A percentile compares a stretch with the other conserved stretches of the same genome.
These are phyloP conservation scores for Platichthys flesus DNA, from an alignment of 2,113 vertebrate genomes.

Conservation along the genomic window DNA sequence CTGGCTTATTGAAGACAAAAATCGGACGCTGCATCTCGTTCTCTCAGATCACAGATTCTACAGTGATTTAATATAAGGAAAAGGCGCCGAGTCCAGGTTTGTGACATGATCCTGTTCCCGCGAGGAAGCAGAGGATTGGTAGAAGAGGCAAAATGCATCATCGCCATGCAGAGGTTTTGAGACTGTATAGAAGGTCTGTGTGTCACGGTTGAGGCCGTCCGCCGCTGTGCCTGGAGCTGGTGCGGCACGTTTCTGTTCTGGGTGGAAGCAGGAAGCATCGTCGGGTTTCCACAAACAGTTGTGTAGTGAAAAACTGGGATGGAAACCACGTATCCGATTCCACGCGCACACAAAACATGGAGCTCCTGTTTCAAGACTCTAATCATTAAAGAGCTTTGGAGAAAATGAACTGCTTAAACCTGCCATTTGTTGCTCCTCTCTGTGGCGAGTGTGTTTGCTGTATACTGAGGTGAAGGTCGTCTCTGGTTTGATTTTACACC, in stretches of 20 bases:
- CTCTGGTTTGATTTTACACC: constrained; percentile 3
- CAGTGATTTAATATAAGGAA: not conserved
- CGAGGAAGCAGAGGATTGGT: constrained; percentile 42
- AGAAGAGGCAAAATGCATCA: constrained; percentile 34
- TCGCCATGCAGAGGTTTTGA: constrained; percentile 40
- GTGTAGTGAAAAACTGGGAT: constrained; percentile 32
- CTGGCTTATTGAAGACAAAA: not conserved
- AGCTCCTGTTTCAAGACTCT: constrained; percentile 33
- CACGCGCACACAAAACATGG: constrained; percentile 14
- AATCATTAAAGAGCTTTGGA: constrained; percentile 2
- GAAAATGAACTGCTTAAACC: not conserved
- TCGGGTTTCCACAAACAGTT: constrained; percentile 15
- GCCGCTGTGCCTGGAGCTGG: constrained; percentile 3
- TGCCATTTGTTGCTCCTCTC: constrained; percentile 7
- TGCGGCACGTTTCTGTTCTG: constrained; percentile 33
- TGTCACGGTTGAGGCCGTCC: constrained; percentile 15
- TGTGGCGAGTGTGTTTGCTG: constrained; percentile 14
- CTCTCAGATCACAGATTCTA: constrained; percentile 14
- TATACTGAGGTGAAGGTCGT: constrained; percentile 24
- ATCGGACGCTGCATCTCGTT: not conserved
- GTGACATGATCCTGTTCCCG: constrained; percentile 13
- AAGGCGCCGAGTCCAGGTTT: constrained; percentile 18
- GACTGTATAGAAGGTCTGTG: constrained; percentile 30
- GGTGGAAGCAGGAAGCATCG: not conserved
- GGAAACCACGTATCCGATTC: constrained; percentile 9